phyloP scores from a whole-genome alignment of 1,140 invertebrate species.

The Protaetia brevitarsis region DNA sequence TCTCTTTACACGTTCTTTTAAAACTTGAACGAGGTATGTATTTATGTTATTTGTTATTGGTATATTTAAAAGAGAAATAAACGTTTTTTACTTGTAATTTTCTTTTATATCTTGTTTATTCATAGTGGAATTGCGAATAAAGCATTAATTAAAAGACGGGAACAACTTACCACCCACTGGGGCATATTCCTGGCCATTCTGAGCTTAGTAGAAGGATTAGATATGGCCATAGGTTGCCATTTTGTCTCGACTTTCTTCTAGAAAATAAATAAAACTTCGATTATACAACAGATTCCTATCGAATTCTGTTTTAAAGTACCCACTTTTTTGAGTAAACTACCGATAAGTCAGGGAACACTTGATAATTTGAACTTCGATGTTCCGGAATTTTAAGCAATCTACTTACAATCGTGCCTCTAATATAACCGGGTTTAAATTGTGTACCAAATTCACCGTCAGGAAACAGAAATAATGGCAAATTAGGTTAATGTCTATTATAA shows the following conservation, averaged over 20 bases:
- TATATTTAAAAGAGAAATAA: too few species aligned
- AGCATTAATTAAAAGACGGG: too few species aligned
- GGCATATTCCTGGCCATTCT: constrained; percentile 63
- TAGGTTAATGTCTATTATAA: constrained; percentile 15
- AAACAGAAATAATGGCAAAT: neutral
- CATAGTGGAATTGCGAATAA: too few species aligned
- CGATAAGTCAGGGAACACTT: neutral
- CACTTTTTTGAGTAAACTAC: neutral
- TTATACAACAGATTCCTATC: neutral
- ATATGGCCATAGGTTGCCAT: constrained; percentile 48
- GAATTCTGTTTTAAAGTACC: neutral
- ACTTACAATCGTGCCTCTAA: neutral
- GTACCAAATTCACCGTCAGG: too few species aligned
- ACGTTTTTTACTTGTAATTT: too few species aligned
- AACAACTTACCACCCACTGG: constrained; percentile 69
- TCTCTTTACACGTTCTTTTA: too few species aligned
- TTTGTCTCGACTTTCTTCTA: constrained; percentile 45
- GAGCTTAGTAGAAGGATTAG: constrained; percentile 55
- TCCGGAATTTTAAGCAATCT: neutral
- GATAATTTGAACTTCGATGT: neutral
- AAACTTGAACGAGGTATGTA: too few species aligned
- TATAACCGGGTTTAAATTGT: neutral
- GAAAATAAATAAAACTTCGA: too few species aligned
- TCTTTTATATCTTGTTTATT: too few species aligned
- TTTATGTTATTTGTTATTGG: too few species aligned